A percentile compares a stretch with the other conserved stretches of the same genome.
These are phyloP conservation scores for Acanthurus tractus DNA, from an alignment of 2,797 vertebrate genomes.

Conservation along the genomic window DNA sequence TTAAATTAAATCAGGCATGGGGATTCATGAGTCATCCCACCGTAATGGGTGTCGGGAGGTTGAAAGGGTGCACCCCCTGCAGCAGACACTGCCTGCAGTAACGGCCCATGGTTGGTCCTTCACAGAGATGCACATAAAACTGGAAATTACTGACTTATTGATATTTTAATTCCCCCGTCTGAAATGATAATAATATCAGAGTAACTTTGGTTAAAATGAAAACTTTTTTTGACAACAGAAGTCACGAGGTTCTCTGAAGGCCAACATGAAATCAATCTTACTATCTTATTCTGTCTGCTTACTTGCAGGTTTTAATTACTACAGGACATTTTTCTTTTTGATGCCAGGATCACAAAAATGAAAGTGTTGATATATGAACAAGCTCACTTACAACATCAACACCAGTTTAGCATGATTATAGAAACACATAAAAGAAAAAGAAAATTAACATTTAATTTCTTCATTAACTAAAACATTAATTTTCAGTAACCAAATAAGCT, in stretches of 20 bases:
- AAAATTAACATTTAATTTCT: too few species aligned
- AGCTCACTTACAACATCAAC: too few species aligned
- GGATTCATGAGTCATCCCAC: constrained; percentile 81
- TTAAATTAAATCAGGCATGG: constrained; percentile 70
- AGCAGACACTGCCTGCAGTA: constrained; percentile 62
- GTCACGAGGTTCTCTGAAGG: too few species aligned
- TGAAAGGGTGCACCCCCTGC: constrained; percentile 73
- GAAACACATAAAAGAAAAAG: too few species aligned
- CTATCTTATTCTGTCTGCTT: background rate
- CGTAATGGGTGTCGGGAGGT: constrained; percentile 72
- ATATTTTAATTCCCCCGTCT: background rate
- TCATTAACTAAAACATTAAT: background rate
- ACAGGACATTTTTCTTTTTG: background rate
- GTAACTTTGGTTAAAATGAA: background rate
- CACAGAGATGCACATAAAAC: constrained; percentile 73
- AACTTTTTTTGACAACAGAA: background rate
- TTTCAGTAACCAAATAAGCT: too few species aligned
- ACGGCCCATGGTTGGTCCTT: constrained; percentile 32
- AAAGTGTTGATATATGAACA: too few species aligned
- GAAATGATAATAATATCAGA: background rate
- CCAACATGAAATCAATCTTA: too few species aligned
- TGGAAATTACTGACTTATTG: background rate
- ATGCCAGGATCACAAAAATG: background rate
- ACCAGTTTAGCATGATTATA: too few species aligned
- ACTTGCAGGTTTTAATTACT: background rate